A percentile compares a stretch with the other conserved stretches of the same genome.
Conservation (phyloP, 2,888 invertebrate species). For the Ennomos fuscantarius region DNA sequence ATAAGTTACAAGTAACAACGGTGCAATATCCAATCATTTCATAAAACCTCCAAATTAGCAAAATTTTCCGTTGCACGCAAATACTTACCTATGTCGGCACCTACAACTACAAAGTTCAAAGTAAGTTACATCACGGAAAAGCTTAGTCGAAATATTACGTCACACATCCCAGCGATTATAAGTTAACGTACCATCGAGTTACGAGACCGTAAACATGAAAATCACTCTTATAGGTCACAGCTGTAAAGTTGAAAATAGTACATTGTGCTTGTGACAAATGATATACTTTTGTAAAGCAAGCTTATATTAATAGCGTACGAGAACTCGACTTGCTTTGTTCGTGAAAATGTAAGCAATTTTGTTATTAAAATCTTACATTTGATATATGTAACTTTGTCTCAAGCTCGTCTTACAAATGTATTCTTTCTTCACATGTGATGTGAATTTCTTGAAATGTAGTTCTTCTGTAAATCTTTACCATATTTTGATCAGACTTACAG, state of each 20-base stretch:
- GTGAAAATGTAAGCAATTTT: conserved; percentile 38
- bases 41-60: conserved; percentile 20
- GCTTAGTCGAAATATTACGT: conserved; percentile 41
- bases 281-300: conserved; percentile 30
- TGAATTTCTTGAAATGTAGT: conserved; percentile 15
- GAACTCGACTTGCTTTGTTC: conserved; percentile 33
- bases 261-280: conserved; percentile 1
- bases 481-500: conserved; percentile 11
- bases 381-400: conserved; percentile 26
- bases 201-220: conserved; percentile 10
- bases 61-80: conserved; percentile 15
- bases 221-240: conserved; percentile 5
- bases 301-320: conserved; percentile 42
- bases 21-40: conserved; percentile 12
- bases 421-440: conserved; percentile 23
- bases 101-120: conserved; percentile 39
- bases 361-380: conserved; percentile 35
- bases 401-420: conserved; percentile 16
- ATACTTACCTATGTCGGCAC: conserved; percentile 12
- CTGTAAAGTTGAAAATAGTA: conserved; percentile 18
- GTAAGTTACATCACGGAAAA: conserved; percentile 41
- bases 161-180: conserved; percentile 39
- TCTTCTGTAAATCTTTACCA: too few relatives aligned
- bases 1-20: too few relatives aligned
- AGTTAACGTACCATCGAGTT: conserved; percentile 29